Conservation (phyloP, 2,797 vertebrate genomes). For the Sciurus carolinensis region DNA sequence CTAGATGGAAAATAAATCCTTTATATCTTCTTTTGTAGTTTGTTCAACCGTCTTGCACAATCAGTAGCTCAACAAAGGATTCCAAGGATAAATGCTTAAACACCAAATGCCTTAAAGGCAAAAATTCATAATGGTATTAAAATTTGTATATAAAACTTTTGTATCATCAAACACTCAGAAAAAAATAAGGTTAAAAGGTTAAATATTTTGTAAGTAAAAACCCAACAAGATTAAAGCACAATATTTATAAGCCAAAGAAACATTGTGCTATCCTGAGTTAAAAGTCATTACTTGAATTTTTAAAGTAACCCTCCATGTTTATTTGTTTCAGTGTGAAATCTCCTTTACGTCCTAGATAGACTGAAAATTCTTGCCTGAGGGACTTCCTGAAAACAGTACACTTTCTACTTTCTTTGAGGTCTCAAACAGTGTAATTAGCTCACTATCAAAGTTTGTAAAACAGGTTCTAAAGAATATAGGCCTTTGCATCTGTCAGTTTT, state of each 20-base stretch:
- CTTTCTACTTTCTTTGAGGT: neutral
- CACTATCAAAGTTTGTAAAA: neutral
- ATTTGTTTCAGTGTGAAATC: neutral
- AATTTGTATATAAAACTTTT: neutral
- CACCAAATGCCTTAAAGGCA: neutral
- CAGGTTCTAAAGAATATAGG: neutral
- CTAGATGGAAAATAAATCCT: neutral
- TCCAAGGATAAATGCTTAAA: neutral
- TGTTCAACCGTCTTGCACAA: neutral
- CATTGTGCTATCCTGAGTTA: neutral
- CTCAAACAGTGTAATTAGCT: neutral
- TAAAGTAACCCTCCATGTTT: neutral
- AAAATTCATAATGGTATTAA: neutral
- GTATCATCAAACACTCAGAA: neutral
- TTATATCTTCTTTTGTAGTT: conserved; percentile 1
- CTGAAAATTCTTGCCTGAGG: neutral
- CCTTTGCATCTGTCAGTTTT: neutral
- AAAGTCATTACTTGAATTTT: neutral
- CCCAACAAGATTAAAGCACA: neutral
- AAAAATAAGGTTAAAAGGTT: neutral
- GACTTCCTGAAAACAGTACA: neutral
- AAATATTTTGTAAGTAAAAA: neutral
- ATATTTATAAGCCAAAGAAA: neutral
- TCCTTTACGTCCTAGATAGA: neutral
- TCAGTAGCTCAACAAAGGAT: neutral